phyloP scores from a whole-genome alignment of 2,113 vertebrate genomes.

The Baryphthengus martii region DNA sequence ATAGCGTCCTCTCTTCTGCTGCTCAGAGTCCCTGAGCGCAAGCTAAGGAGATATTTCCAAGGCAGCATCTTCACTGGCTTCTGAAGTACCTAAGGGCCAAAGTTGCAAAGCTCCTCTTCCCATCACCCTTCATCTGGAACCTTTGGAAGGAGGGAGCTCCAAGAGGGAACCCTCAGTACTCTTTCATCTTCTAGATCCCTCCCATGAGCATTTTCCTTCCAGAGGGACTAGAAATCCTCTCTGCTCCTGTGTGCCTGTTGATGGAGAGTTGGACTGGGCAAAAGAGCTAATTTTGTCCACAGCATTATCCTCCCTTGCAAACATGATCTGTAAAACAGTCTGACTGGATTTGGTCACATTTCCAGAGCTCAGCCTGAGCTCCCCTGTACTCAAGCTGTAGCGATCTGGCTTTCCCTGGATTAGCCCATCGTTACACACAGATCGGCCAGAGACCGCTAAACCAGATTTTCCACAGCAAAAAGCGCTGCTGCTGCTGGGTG shows the following conservation, averaged over 20 bases:
- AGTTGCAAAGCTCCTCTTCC: not conserved
- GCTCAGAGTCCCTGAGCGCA: fast-evolving
- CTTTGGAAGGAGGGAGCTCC: not conserved
- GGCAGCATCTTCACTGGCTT: not conserved
- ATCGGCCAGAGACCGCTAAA: fast-evolving
- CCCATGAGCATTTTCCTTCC: not conserved
- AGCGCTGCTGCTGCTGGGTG: not conserved
- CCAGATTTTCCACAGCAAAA: not conserved
- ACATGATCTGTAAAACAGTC: not conserved
- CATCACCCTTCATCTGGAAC: fast-evolving
- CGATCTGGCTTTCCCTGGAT: not conserved
- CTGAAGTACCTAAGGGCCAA: not conserved
- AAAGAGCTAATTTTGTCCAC: not conserved
- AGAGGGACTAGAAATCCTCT: not conserved
- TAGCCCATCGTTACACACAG: not conserved
- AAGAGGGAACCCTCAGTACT: not conserved
- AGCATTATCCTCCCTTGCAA: not conserved
- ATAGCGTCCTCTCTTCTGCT: fast-evolving
- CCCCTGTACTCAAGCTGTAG: not conserved
- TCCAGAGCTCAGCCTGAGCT: not conserved
- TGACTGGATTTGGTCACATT: not conserved
- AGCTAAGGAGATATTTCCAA: not conserved
- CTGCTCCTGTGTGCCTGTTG: fast-evolving
- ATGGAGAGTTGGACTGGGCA: not conserved
- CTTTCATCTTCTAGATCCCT: not conserved